Base-by-base conservation (phyloP, 2,888 invertebrate species). In the Cerastoderma edule region DNA sequence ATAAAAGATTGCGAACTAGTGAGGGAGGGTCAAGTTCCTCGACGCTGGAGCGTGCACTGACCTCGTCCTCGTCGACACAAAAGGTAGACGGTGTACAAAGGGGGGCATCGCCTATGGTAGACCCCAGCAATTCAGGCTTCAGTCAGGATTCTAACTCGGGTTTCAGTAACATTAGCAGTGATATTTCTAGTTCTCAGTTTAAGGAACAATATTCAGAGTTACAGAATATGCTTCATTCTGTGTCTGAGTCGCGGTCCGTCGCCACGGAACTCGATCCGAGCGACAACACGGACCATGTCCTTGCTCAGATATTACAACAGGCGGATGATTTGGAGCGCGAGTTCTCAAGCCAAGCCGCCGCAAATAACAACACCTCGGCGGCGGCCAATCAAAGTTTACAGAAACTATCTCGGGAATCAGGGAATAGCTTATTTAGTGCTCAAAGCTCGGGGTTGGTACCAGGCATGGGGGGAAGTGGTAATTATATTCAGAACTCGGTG, bases 301-400 rank as follows among this genome's bases (percentile, higher is more conserved):
- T 98, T 67, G 96, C 97, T 2, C 96, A 96, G 88, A 95, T 98
- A 85, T 93, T 98, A 85, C 97, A 98, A 93, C 95, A 96, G 92
- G 96, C 97, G 77, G 96, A 97, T 90, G 96, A 97, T 83, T 95
- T 95, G 89, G 88, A 91, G 65, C 86, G 87, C 13, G 90, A 90
- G 57, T 56, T 89, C 4, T 82, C 74, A 28, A 53, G 77, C 10
- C 83, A 81, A 22, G 78, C 79, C 39, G 57, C 81, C 28, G 39
- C 72, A 6, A 68, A 50, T 44, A 27, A 48, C 19, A 74, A 70
- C 54, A 71, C 6, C 22, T 28, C 24, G 10, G 35, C 50, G 19
- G 53, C 22, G 13, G 64, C 46, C 32, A 46, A 48, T 65, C 32
- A 32, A 28, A 48, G 44, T 65, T 46, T 50, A 48, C 65, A 65